Base-by-base conservation (phyloP, 2,113 vertebrate genomes). In the human region DNA sequence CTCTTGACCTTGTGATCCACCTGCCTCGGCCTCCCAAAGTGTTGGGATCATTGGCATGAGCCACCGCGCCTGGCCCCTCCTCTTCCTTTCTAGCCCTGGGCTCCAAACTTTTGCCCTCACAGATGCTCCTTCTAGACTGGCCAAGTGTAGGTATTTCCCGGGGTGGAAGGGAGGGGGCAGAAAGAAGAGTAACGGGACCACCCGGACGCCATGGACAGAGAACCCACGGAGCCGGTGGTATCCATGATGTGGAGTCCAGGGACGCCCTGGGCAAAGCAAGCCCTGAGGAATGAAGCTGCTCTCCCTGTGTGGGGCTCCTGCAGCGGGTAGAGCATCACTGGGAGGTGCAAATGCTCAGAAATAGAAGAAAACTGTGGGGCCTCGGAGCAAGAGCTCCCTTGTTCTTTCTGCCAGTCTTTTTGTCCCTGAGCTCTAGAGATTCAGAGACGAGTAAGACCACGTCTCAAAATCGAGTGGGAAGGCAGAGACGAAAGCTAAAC, bases 181-280 rank as follows among this genome's bases (percentile, higher is more conserved):
- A n/a, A 27, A 23, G 32, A n/a, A 8, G 5, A n/a, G 0, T 40
- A 82, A 18, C 10, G 32, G 22, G 50, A 38, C 27, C 43, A 68
- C 78, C 30, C 18, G 35, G 18, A 9, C 32, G 14, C 88, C 50
- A 2, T 50, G 73, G 32, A 80, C 9, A 20, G 32, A 38, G 70
- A 68, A 45, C 14, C 43, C 48, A 18, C 12, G 1, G 27, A 43
- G 35, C 7, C 27, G 22, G 43, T 18, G 30, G 35, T 17, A 6
- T 48, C 75, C 25, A 8, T 0, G 0, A 9, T 2, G 3, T 8
- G 9, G 40, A 55, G 43, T 25, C n/a, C 5, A 2, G n/a, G 52
- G n/a, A 8, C 27, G 17, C 43, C 3, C 68, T 61, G 35, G 38
- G 40, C 38, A 82, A 11, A 23, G 14, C 0, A 0, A 30, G 6